Conservation (phyloP, 2,888 invertebrate species). For the Elegia similella region DNA sequence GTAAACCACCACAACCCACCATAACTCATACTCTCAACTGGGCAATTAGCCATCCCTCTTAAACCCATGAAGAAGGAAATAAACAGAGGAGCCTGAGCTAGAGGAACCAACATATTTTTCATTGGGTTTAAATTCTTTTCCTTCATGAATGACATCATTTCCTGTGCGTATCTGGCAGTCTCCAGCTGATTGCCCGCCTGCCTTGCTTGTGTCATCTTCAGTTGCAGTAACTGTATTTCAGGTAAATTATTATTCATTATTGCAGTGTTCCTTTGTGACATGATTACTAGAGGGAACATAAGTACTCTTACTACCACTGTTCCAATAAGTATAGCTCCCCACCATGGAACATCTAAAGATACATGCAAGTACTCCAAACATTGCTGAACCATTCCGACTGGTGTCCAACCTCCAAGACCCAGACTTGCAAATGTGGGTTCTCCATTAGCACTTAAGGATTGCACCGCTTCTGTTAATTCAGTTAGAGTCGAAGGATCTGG, state of each 20-base stretch:
- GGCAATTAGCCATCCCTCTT: constrained; percentile 92
- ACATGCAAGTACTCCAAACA: constrained; percentile 92
- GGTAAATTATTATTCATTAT: constrained; percentile 93
- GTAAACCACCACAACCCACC: constrained; percentile 97
- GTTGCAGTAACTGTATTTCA: constrained; percentile 90
- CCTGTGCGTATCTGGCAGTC: constrained; percentile 87
- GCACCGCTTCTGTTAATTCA: constrained; percentile 59
- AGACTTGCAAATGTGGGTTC: constrained; percentile 91
- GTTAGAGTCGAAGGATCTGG: constrained; percentile 56
- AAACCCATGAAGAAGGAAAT: constrained; percentile 95
- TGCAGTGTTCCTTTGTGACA: constrained; percentile 90
- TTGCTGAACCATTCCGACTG: constrained; percentile 91
- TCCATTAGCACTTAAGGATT: constrained; percentile 76
- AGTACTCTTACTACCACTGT: constrained; percentile 88
- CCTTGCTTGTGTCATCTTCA: constrained; percentile 93
- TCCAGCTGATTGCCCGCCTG: constrained; percentile 91
- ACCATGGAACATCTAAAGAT: constrained; percentile 94
- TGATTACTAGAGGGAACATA: constrained; percentile 93
- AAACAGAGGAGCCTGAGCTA: constrained; percentile 94
- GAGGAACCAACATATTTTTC: constrained; percentile 88
- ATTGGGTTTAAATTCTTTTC: constrained; percentile 90
- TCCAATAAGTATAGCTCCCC: constrained; percentile 91
- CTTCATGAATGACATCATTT: constrained; percentile 91
- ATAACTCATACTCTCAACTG: constrained; percentile 92
- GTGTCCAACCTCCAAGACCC: constrained; percentile 92